A percentile compares a stretch with the other conserved stretches of the same genome.
phyloP scores from a whole-genome alignment of 2,797 vertebrate genomes.

The Octomys mimax region DNA sequence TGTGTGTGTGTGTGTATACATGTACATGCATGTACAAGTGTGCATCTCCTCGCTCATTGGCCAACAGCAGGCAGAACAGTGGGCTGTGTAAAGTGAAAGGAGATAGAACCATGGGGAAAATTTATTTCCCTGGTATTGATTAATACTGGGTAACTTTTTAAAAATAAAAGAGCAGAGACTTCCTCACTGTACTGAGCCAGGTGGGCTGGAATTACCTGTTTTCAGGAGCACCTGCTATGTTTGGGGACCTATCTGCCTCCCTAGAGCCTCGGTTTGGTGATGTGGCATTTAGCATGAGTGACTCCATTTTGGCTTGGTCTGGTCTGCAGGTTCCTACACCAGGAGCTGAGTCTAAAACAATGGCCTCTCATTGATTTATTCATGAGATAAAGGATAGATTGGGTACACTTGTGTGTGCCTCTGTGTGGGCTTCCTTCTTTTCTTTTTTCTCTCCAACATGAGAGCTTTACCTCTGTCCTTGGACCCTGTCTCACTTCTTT shows the following conservation, averaged over 20 bases:
- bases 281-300: background rate
- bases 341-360: too few relatives aligned
- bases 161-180: too few relatives aligned
- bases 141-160: background rate
- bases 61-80: background rate
- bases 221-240: background rate
- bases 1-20: too few relatives aligned
- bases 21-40: too few relatives aligned
- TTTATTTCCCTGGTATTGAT: background rate
- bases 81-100: background rate
- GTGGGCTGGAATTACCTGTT: background rate
- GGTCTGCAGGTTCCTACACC: too few relatives aligned
- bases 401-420: background rate
- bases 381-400: rapidly evolving
- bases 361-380: background rate
- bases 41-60: background rate
- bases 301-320: too few relatives aligned
- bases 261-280: background rate
- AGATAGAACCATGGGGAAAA: background rate
- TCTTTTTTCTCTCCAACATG: background rate
- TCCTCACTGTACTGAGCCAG: background rate
- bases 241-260: background rate
- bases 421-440: background rate
- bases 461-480: background rate
- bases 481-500: background rate